Evolutionary conservation across 2,113 vertebrate genomes (phyloP).

Genomic region (Cynocephalus volans): DNA sequence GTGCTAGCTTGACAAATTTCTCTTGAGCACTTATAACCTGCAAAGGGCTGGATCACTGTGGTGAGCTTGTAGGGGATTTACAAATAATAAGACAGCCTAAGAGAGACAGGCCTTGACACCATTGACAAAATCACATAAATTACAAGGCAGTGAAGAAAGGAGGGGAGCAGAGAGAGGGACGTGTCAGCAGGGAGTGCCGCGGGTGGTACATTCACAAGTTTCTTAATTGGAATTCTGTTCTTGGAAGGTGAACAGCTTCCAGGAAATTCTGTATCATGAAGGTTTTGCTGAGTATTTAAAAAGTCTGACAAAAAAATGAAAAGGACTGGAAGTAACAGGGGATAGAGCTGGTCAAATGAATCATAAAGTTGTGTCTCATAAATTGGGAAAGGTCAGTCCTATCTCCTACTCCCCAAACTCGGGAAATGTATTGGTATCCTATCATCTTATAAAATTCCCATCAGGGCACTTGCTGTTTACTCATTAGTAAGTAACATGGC

Average conservation of each 20-base stretch:
- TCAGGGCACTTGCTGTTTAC: neutral
- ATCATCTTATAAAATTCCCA: neutral
- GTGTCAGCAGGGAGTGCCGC: too few species aligned
- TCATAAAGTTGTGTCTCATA: neutral
- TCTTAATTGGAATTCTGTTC: neutral
- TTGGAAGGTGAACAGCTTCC: neutral
- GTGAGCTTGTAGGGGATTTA: neutral
- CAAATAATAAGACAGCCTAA: constrained; percentile 11
- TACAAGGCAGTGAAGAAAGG: neutral
- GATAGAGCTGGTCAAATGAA: neutral
- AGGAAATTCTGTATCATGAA: neutral
- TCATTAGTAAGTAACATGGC: neutral
- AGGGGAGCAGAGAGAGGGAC: neutral
- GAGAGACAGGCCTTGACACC: neutral
- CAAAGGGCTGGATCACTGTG: neutral
- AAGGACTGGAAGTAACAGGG: neutral
- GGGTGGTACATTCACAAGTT: neutral
- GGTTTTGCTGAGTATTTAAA: neutral
- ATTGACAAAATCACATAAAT: neutral
- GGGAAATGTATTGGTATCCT: neutral
- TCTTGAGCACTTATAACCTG: neutral
- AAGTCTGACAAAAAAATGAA: neutral
- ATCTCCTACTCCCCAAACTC: neutral
- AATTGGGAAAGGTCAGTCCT: neutral
- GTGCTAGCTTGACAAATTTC: neutral